Percentiles rank a stretch among this genome's conserved stretches.
phyloP scores from a whole-genome alignment of 2,888 invertebrate genomes.

The Teleogryllus oceanicus region DNA sequence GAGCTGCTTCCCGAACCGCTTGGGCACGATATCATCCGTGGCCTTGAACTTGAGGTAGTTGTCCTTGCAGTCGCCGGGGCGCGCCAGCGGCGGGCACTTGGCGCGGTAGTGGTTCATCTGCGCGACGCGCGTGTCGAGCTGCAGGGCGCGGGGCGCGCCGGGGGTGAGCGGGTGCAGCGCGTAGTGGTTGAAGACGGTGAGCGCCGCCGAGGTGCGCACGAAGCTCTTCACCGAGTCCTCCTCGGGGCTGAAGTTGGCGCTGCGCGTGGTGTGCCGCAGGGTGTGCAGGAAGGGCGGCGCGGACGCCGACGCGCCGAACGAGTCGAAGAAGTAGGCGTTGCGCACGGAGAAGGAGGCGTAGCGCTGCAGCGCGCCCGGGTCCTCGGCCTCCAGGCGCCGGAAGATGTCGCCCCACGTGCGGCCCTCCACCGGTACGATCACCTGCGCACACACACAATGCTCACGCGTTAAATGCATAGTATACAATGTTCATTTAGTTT shows the following conservation, averaged over 20 bases:
- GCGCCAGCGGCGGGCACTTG: slow-evolving; percentile 12
- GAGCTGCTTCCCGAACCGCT: no score
- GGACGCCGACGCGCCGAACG: neutral
- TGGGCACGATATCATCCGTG: neutral
- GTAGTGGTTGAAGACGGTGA: slow-evolving; percentile 20
- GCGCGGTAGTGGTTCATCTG: slow-evolving; percentile 10
- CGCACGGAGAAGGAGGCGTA: slow-evolving; percentile 11
- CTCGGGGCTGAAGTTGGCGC: neutral
- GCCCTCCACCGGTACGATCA: neutral
- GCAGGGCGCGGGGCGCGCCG: neutral
- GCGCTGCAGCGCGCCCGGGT: neutral
- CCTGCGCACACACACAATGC: neutral
- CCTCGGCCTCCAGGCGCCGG: neutral
- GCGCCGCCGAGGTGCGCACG: slow-evolving; percentile 4
- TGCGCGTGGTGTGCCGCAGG: neutral
- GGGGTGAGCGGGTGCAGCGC: slow-evolving; percentile 4
- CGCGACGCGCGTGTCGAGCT: neutral
- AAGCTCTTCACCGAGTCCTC: slow-evolving; percentile 5
- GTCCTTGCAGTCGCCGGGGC: neutral
- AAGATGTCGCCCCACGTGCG: neutral
- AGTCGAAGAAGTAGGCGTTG: neutral
- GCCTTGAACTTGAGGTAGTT: neutral
- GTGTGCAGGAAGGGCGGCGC: neutral
- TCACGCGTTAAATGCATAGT: no score
- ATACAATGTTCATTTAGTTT: no score